Conservation (phyloP, 2,797 vertebrate genomes). For the Hafferia zeledoni region DNA sequence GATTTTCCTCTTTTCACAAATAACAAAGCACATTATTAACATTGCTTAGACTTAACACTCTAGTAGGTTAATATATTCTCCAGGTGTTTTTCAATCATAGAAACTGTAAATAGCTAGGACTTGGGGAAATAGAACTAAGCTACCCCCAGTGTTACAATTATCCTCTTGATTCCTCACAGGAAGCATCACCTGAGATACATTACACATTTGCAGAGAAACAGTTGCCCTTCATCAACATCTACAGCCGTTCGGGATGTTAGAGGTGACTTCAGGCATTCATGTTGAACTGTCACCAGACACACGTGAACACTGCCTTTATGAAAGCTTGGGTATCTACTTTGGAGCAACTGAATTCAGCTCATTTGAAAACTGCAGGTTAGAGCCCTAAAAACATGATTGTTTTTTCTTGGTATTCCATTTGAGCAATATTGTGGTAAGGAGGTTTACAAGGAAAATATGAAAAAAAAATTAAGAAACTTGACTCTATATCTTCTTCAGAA, state of each 20-base stretch:
- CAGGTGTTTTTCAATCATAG: not conserved
- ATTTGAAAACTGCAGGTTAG: not conserved
- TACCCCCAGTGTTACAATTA: not conserved
- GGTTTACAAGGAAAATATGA: rapidly evolving
- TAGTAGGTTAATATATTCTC: not conserved
- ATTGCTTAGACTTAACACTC: not conserved
- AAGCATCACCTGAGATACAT: not conserved
- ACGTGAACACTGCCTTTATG: not conserved
- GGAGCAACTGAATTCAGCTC: not conserved
- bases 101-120: not conserved
- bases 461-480: not conserved
- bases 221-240: not conserved
- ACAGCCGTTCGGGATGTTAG: not conserved
- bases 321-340: not conserved
- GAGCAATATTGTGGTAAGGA: not conserved
- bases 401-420: not conserved
- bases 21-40: not conserved
- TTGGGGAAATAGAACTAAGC: not conserved
- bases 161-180: not conserved
- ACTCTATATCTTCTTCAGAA: not conserved
- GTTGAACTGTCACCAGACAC: not conserved
- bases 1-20: not conserved
- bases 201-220: not conserved
- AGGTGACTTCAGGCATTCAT: not conserved
- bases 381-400: not conserved